These are phyloP conservation scores for Oikopleura albicans DNA, from an alignment of 23 tunicate genomes.

Conservation along the genomic window DNA sequence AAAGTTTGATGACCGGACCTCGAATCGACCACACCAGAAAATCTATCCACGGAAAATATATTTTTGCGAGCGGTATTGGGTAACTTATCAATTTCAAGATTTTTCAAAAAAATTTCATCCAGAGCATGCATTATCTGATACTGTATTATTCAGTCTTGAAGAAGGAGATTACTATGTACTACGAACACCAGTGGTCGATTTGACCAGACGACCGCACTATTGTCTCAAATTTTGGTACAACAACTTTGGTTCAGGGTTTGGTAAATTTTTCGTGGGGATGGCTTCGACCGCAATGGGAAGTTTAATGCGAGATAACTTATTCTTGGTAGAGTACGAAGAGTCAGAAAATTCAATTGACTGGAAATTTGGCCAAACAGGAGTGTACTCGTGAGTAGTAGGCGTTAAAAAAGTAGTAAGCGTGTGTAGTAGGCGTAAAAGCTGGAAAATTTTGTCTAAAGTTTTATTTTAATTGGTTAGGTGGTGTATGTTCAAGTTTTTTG, in stretches of 20 bases:
- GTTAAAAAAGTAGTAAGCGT: too few species aligned
- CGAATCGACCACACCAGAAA: slow-evolving; percentile 1
- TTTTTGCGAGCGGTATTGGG: neutral
- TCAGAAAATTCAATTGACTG: neutral
- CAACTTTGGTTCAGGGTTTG: neutral
- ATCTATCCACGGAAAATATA: neutral
- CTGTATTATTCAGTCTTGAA: neutral
- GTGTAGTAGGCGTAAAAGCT: too few species aligned
- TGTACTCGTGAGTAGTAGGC: too few species aligned
- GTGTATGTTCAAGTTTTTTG: too few species aligned
- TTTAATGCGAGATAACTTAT: neutral
- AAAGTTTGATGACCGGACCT: neutral
- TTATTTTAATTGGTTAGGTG: too few species aligned
- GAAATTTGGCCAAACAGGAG: slow-evolving; percentile 11
- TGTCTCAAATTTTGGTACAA: neutral
- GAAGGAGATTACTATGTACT: neutral
- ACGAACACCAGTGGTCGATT: neutral
- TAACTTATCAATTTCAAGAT: neutral
- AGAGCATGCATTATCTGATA: too few species aligned
- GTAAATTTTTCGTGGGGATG: neutral
- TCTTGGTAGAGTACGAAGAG: neutral
- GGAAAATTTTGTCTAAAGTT: too few species aligned
- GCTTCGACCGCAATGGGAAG: neutral
- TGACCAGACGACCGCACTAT: neutral
- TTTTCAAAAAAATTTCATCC: neutral